phyloP scores from a whole-genome alignment of 23 tunicate species.

The Phallusia fumigata region DNA sequence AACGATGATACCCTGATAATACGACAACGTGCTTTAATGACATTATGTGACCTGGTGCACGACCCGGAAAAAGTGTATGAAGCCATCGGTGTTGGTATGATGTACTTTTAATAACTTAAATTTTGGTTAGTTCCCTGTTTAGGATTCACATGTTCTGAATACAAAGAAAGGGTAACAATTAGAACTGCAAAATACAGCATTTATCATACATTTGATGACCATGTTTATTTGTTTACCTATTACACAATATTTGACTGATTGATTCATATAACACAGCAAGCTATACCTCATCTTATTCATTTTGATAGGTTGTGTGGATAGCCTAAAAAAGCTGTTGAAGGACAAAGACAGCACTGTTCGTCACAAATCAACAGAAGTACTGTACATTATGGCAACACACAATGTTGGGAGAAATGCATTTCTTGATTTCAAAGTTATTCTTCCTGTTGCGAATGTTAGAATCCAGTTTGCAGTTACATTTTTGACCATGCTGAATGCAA shows the following conservation, averaged over 20 bases:
- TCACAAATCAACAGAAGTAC: slow-evolving; percentile 70
- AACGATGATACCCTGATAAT: slow-evolving; percentile 49
- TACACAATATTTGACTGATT: too few relatives aligned
- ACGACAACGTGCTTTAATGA: slow-evolving; percentile 77
- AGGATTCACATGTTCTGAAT: too few relatives aligned
- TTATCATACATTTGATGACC: too few relatives aligned
- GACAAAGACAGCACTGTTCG: slow-evolving; percentile 81
- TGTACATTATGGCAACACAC: slow-evolving; percentile 66
- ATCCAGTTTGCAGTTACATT: not conserved
- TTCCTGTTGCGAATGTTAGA: slow-evolving; percentile 53
- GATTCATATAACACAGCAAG: too few relatives aligned
- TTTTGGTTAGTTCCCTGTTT: not conserved
- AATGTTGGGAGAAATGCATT: slow-evolving; percentile 72
- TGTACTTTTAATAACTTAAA: not conserved
- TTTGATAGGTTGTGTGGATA: slow-evolving; percentile 68
- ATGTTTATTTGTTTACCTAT: too few relatives aligned
- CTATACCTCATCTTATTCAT: not conserved
- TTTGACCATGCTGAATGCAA: not conserved
- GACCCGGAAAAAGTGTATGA: slow-evolving; percentile 83
- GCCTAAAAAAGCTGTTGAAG: slow-evolving; percentile 52
- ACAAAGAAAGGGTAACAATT: too few relatives aligned
- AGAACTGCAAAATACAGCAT: too few relatives aligned
- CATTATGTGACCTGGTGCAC: slow-evolving; percentile 67
- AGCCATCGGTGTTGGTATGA: slow-evolving; percentile 67
- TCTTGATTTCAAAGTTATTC: slow-evolving; percentile 54